Percentiles rank a stretch among this genome's conserved stretches.
phyloP scores from a whole-genome alignment of 2,888 invertebrate species.

The Euzophera pinguis region DNA sequence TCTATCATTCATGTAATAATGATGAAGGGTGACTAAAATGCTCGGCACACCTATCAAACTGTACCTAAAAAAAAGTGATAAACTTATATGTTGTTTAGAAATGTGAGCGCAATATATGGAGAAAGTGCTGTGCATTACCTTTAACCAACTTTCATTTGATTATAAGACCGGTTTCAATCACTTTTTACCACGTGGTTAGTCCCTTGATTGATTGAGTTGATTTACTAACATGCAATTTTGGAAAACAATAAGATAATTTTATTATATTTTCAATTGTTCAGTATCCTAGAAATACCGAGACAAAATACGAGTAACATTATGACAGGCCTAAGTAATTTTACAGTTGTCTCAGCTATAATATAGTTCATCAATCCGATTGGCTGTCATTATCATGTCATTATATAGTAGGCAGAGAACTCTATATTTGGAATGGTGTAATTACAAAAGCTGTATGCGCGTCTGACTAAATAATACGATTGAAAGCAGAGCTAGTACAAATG shows the following conservation, averaged over 20 bases:
- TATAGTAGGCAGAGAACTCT: conserved; percentile 45
- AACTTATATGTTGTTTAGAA: conserved; percentile 10
- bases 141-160: conserved; percentile 62
- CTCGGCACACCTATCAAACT: too few species aligned
- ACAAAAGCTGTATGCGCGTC: conserved; percentile 23
- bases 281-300: too few species aligned
- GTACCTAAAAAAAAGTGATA: too few species aligned
- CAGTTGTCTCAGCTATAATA: conserved; percentile 12
- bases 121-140: conserved; percentile 61
- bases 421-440: conserved; percentile 44
- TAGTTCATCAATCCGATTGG: conserved; percentile 43
- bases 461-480: too few species aligned
- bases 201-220: conserved; percentile 12
- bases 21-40: too few species aligned
- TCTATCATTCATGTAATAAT: too few species aligned
- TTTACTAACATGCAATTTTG: too few species aligned
- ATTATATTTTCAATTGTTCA: too few species aligned
- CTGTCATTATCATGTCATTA: conserved; percentile 35
- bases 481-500: too few species aligned
- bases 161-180: conserved; percentile 49
- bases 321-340: conserved; percentile 13
- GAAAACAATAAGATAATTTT: too few species aligned
- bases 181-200: conserved; percentile 34
- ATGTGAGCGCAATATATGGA: conserved; percentile 38
- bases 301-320: background rate